Evolutionary conservation across 2,113 vertebrate genomes (phyloP), one percentile per base, ranked within the genome.

Genomic region (Melanostigma gelatinosum): DNA sequence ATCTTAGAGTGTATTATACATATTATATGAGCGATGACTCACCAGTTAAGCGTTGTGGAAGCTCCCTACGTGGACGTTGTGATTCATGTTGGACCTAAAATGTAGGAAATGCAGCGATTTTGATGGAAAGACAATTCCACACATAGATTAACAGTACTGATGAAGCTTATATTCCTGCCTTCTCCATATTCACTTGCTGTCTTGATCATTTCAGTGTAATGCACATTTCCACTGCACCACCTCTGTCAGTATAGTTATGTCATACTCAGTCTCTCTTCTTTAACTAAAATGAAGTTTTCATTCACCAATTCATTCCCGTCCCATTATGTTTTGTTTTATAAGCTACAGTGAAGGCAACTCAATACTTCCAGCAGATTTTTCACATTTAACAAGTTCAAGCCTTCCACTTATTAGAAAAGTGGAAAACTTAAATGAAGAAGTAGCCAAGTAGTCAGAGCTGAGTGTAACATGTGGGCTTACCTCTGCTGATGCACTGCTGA

Each of bases 51-150:
- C 11, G 66, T 38, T 65, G 5, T n/a, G 15, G 70, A n/a, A 42
- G 22, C 32, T 52, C 63, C 4, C 4, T 1, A 32, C 18, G 24
- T 48, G 29, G n/a, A 48, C 44, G 1, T 15, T 27, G 5, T 0
- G 77, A 48, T 38, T 67, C 71, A 18, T 40, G 48, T 27, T 52
- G 71, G 24, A 79, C 71, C 89, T 90, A 34, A 2, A 67, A 75
- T 29, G 46, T 7, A 52, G 60, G 1, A 81, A 70, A 63, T 62
- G 8, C 2, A 0, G 46, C 5, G 22, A 50, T 40, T 42, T 58
- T 60, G 62, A 55, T 32, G 22, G 0, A 72, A 32, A 29, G 1
- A 50, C 11, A 34, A 65, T 50, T 79, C 57, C 15, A 27, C 3
- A 27, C 63, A 8, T 3, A 18, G 18, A 27, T 46, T 6, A 4